These are phyloP conservation scores for Hypomecis punctinalis DNA, from an alignment of 2,888 invertebrate species.

Conservation along the genomic window DNA sequence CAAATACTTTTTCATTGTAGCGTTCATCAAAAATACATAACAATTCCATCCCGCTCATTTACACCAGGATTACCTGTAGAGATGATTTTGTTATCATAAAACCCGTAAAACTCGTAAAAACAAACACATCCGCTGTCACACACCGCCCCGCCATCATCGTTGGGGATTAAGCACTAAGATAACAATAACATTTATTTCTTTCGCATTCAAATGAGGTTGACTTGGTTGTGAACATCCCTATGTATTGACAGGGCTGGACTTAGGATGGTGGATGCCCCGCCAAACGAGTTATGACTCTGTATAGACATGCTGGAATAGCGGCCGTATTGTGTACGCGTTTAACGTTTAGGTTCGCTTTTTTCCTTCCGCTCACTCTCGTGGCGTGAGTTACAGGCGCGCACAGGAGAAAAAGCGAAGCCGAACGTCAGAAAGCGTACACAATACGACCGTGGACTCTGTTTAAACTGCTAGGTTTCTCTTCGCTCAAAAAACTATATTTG, in stretches of 20 bases:
- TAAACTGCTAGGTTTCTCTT: too few species aligned
- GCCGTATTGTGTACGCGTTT: too few species aligned
- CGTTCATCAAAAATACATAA: slow-evolving; percentile 20
- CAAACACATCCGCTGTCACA: slow-evolving; percentile 40
- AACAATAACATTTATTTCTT: slow-evolving; percentile 53
- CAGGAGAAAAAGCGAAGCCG: too few species aligned
- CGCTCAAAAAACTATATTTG: too few species aligned
- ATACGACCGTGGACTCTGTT: too few species aligned
- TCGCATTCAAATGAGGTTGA: slow-evolving; percentile 49
- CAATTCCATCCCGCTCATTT: slow-evolving; percentile 1
- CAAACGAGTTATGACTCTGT: too few species aligned
- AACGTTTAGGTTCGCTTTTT: too few species aligned
- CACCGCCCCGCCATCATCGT: slow-evolving; percentile 27
- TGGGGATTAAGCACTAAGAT: slow-evolving; percentile 43
- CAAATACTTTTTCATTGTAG: neutral
- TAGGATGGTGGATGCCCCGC: neutral
- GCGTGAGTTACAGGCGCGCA: too few species aligned
- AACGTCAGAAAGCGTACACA: too few species aligned
- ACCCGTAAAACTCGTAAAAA: slow-evolving; percentile 18
- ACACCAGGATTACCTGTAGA: slow-evolving; percentile 19
- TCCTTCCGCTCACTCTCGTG: too few species aligned
- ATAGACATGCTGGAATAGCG: too few species aligned
- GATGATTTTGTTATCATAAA: slow-evolving; percentile 43
- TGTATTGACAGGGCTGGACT: slow-evolving; percentile 19
- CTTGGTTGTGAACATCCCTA: slow-evolving; percentile 22